Evolutionary conservation across 2,797 vertebrate genomes (phyloP), one percentile per base, ranked within the genome.

Genomic region (Danionella dracula): DNA sequence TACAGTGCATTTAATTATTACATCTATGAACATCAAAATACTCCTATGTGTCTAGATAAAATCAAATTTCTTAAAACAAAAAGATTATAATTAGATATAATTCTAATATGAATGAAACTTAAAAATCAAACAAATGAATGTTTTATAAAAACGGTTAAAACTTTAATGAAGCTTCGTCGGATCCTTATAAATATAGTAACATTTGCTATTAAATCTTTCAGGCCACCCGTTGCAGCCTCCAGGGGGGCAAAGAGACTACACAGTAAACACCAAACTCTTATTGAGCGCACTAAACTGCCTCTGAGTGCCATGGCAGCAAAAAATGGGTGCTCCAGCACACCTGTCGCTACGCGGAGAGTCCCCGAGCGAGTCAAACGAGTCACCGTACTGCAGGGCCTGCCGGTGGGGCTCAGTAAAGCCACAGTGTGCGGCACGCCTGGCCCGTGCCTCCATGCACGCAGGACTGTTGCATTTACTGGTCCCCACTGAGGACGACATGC

Each of bases 391-490:
- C 2, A 84, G 72, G 13, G 84, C 82, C 6, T 90, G 89, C 75
- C 90, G 86, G 60, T 88, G 90, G 2, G 88, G 85, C 58, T 94
- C 94, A 73, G 93, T 87, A 32, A 90, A 87, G 80, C 85, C 88
- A 82, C 90, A 95, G 78, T 92, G 89, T 2, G 92, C 89, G 34
- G 92, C 93, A 0, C 92, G 92, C 55, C 93, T 90, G 4, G 93
- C 92, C 75, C 94, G 88, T 0, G 95, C 94, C 82, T 97, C 94
- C 85, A 94, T 90, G 4, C 95, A 98, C 0, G 93, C 93, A 2
- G 95, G 95, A 80, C 95, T 98, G 90, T 93, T 98, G 91, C 95
- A 98, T 86, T 98, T 97, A 84, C 95, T 98, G 88, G 94, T 98
- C 83, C 94, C 95, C 82, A 98, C 94, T 0, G 95, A 97, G 0